Evolutionary conservation across 2,888 invertebrate species (phyloP), one percentile per base, ranked within the genome.

Genomic region (Rhimphoctona megacephalus): DNA sequence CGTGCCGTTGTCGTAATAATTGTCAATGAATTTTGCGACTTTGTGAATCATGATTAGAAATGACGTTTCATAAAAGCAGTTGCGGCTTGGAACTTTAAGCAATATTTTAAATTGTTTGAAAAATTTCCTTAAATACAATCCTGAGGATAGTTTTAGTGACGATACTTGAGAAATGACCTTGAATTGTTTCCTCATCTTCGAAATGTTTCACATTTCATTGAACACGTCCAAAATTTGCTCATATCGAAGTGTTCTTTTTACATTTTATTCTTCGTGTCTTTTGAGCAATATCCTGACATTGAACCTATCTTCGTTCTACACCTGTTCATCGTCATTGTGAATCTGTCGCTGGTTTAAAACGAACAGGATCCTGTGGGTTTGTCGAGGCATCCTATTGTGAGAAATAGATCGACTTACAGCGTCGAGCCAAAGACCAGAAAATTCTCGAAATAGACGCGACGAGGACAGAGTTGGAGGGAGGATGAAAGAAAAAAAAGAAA

Each of bases 391-490:
- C 88, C 91, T 91, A 92, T 92, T 91, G 90, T 91, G 90, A 90
- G 91, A 90, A 92, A 91, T 91, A 92, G 92, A 92, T 92, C 92
- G 89, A 90, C 90, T 93, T 92, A 92, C 91, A 90, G 86, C 81
- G 74, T 70, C 54, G 33, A 49, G 43, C 46, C 61, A 82, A 74
- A 54, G 70, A 74, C 70, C 84, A 84, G 82, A 80, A 84, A 83
- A 85, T 83, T 83, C 80, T 79, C 74, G 64, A 77, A 83, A 79
- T 80, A 84, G 69, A 80, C 78, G 66, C 76, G 57, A 83, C 83
- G 79, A 79, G 64, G 49, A 67, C 36, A 89, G 90, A 89, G 89
- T 70, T 22, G 39, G 57, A 88, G 88, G 87, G 88, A 82, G 80
- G 67, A 88, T 82, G 74, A 81, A 64, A 46, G n/a, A 33, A 43